Base-by-base conservation (phyloP, 92 coral and sea anemone genomes). In the Paramuricea clavata region DNA sequence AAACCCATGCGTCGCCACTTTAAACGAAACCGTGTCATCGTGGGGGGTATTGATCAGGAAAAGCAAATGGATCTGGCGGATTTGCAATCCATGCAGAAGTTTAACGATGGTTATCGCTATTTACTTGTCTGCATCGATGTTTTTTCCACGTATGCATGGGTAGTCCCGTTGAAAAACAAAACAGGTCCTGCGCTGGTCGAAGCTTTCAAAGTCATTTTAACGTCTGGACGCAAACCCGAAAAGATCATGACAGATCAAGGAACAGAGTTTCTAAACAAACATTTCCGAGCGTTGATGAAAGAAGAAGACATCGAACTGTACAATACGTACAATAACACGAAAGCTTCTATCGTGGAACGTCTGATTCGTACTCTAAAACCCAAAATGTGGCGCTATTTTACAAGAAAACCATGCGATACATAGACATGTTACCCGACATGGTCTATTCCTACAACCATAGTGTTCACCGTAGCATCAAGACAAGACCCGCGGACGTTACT, bases 101-200 rank as follows among this genome's bases (percentile, higher is more conserved):
- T 23, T 2, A 82, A 82, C 62, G 39, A 67, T n/a, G 60, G 64
- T 0, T 65, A 26, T 23, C 65, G 31, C 0, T 82, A 65, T 19
- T 11, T 68, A 16, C 32, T 85, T 2, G 64, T 71, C 0, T 50
- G 32, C 0, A 85, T 85, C 13, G 89, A 85, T 39, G 33, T 71
- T 9, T 52, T 84, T 11, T 84, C 89, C 16, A 85, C 76, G 23
- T 76, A 75, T 17, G 89, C 83, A 3, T 84, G 88, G 88, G 88
- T 73, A 0, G 54, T 23, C 0, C 67, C 84, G 0, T 5, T 85
- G 26, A 75, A 76, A 25, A 52, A 41, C 13, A 85, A 85, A 73
- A 74, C 76, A 0, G 83, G 49, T 0, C 32, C 16, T 6, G 12
- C 19, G 7, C 11, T 85, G 52, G 30, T 54, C 0, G 26, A 10